Conservation (phyloP, 2,797 vertebrate genomes). For the Oreortyx pictus region DNA sequence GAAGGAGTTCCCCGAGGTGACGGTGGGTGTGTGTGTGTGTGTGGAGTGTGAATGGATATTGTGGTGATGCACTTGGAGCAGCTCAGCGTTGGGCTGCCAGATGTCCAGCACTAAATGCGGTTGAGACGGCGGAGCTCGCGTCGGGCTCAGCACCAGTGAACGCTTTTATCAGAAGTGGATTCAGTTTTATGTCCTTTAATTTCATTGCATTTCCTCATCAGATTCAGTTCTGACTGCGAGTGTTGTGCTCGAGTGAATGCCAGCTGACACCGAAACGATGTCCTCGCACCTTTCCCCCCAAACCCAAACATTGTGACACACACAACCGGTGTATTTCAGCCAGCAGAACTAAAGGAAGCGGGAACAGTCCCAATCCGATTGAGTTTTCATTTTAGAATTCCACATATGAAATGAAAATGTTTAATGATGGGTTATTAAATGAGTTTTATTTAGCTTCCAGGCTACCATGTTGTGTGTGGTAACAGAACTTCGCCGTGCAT, state of each 20-base stretch:
- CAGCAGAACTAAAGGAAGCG: neutral
- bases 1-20: fast-evolving
- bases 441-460: neutral
- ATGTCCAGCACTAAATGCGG: neutral
- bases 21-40: neutral
- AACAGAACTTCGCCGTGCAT: fast-evolving
- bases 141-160: neutral
- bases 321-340: neutral
- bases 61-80: neutral
- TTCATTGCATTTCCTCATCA: neutral
- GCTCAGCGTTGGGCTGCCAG: neutral
- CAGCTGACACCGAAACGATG: neutral
- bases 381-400: conserved; percentile 15
- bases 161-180: neutral
- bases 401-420: conserved; percentile 8
- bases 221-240: neutral
- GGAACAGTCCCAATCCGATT: neutral
- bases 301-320: conserved; percentile 22
- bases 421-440: neutral
- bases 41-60: fast-evolving
- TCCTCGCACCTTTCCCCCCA: neutral
- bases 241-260: neutral
- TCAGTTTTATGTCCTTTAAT: neutral
- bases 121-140: fast-evolving
- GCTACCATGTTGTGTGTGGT: fast-evolving